Base-by-base conservation (phyloP, 2,888 invertebrate species). In the Torymus texanus region DNA sequence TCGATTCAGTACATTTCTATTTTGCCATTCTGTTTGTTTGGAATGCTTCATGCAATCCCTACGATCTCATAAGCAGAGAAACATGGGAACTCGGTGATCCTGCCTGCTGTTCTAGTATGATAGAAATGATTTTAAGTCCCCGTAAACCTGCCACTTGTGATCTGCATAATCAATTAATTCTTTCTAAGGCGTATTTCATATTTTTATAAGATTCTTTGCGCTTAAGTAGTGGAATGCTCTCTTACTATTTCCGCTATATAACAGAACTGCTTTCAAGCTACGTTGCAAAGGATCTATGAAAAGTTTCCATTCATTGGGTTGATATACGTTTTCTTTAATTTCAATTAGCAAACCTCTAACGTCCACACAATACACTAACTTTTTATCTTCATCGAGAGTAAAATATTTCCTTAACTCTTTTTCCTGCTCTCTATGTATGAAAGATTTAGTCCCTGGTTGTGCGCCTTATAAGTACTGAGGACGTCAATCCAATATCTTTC, bases 31-130 rank as follows among this genome's bases (percentile, higher is more conserved):
- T 83, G 84, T n/a, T n/a, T 77, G 82, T 75, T 71, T 71, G 76
- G 83, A 85, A 74, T 86, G 87, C 51, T 85, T 80, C 56, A 79
- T n/a, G n/a, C 73, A 82, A 80, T 75, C n/a, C n/a, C n/a, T n/a
- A n/a, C n/a, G n/a, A n/a, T n/a, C 84, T 75, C 84, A 88, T 24
- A 84, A 68, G 75, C 84, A 86, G 85, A 74, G 67, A 86, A 86
- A 53, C 84, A 85, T 14, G 83, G 83, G 79, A 81, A 84, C 81
- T 86, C 86, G n/a, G 84, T 85, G 66, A 85, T 12, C 86, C 85
- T n/a, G 75, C 70, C 81, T 87, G 86, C 73, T 85, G 83, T 4
- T 85, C 86, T 18, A 86, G 75, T 16, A 86, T 71, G 41, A 87
- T 74, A 16, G 70, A 75, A 8, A 84, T 55, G 55, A 87, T 83